Evolutionary conservation across 1,140 invertebrate species (phyloP), one percentile per base, ranked within the genome.

Genomic region (Anastrepha obliqua): DNA sequence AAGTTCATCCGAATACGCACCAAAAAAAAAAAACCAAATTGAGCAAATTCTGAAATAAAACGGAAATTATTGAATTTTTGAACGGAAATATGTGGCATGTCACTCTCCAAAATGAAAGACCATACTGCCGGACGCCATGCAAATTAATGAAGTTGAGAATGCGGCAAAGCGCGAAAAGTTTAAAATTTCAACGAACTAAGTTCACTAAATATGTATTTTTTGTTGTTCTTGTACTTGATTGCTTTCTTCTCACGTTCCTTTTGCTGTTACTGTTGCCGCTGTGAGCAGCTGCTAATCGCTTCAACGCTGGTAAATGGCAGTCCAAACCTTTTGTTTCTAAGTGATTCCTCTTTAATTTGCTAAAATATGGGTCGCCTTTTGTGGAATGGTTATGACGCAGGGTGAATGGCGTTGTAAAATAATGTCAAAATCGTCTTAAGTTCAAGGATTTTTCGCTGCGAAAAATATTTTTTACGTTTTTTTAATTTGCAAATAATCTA

Each of bases 311-410:
- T 81, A 47, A 81, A 81, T 55, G 20, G 47, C 44, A 81, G 11
- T 17, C 1, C 7, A 4, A n/a, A 81, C 17, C 9, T 81, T 51
- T 9, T 67, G 11, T 81, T 81, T 55, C n/a, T 51, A 55, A 81
- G 55, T 81, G 74, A 55, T 81, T 81, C 47, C 74, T 81, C 74
- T 55, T 81, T 55, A 55, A 81, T 81, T 81, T 55, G 74, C 47
- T 58, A 47, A 3, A 7, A 13, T 11, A 17, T 81, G 6, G 47
- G 47, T 17, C 47, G 47, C 47, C 44, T 15, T 20, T 29, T 15
- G 47, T 17, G 47, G 47, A 6, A 81, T 6, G 4, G 44, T 81
- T 81, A 81, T 55, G 67, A 74, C 15, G 67, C 42, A 20, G 8
- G n/a, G 47, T 29, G n/a, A 55, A 11, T 55, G 5, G 74, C 74